A percentile compares a stretch with the other conserved stretches of the same genome.
phyloP scores from a whole-genome alignment of 2,113 vertebrate species.

The Chaetodon auriga region DNA sequence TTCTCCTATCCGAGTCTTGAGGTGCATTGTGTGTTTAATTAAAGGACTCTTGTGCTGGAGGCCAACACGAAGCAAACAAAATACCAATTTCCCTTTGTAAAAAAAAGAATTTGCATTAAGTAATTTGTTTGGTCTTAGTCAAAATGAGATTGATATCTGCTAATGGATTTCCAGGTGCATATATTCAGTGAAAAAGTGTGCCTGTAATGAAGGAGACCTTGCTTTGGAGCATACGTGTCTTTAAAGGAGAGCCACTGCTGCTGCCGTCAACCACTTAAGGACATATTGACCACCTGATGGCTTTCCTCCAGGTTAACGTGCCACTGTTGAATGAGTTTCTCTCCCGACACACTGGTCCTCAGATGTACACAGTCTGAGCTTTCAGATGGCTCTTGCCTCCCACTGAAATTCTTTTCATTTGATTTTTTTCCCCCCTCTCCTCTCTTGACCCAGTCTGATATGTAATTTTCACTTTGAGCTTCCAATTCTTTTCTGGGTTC shows the following conservation, averaged over 20 bases:
- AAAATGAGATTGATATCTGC: conserved; percentile 3
- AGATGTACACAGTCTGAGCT: conserved; percentile 20
- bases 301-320: conserved; percentile 40
- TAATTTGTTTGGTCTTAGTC: conserved; percentile 20
- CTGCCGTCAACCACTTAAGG: conserved; percentile 35
- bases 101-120: conserved; percentile 23
- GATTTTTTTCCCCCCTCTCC: not conserved
- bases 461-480: conserved; percentile 33
- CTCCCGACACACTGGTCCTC: conserved; percentile 19
- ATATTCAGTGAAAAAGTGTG: not conserved
- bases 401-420: conserved; percentile 20
- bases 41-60: not conserved
- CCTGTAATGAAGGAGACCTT: not conserved
- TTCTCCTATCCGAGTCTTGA: conserved; percentile 8
- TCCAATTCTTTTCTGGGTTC: conserved; percentile 6
- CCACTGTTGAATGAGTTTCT: conserved; percentile 43
- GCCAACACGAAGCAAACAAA: conserved; percentile 2
- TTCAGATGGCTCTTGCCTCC: conserved; percentile 3
- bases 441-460: conserved; percentile 2
- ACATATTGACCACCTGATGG: conserved; percentile 52
- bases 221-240: conserved; percentile 3
- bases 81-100: conserved; percentile 27
- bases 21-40: conserved; percentile 11
- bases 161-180: conserved; percentile 1
- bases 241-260: conserved; percentile 24